Base-by-base conservation (phyloP, 2,113 vertebrate genomes). In the Psettodes erumei region DNA sequence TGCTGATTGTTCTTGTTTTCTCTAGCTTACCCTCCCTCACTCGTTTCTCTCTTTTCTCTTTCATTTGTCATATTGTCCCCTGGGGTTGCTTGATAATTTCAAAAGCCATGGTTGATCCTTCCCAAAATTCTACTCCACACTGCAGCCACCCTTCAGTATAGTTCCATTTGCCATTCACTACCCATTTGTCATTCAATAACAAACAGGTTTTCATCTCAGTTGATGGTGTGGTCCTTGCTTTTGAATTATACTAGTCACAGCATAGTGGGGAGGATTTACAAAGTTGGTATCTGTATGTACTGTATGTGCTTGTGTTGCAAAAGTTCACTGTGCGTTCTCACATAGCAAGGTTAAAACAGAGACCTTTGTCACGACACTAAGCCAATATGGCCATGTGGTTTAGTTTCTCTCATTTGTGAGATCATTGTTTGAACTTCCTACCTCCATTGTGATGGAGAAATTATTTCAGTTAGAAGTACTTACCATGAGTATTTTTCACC, bases 401-500 rank as follows among this genome's bases (percentile, higher is more conserved):
- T n/a, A n/a, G n/a, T n/a, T n/a, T n/a, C n/a, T n/a, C n/a, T n/a
- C n/a, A n/a, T n/a, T n/a, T n/a, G n/a, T n/a, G n/a, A n/a, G n/a
- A n/a, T n/a, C n/a, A n/a, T n/a, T n/a, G n/a, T n/a, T n/a, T n/a
- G n/a, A n/a, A n/a, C n/a, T n/a, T n/a, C n/a, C n/a, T n/a, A n/a
- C n/a, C n/a, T n/a, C n/a, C n/a, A n/a, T n/a, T n/a, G n/a, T n/a
- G n/a, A n/a, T n/a, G n/a, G n/a, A n/a, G n/a, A n/a, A n/a, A n/a
- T n/a, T n/a, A n/a, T n/a, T n/a, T n/a, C n/a, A n/a, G n/a, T n/a
- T n/a, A n/a, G n/a, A n/a, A n/a, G n/a, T n/a, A n/a, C n/a, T n/a
- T n/a, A n/a, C 13, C 45, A 74, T 33, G 8, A n/a, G n/a, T 11
- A n/a, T 65, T 23, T 65, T 50, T 43, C 45, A n/a, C n/a, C n/a